Evolutionary conservation across 1,140 invertebrate genomes (phyloP), one percentile per base, ranked within the genome.

Genomic region (Drosophila bifasciata): DNA sequence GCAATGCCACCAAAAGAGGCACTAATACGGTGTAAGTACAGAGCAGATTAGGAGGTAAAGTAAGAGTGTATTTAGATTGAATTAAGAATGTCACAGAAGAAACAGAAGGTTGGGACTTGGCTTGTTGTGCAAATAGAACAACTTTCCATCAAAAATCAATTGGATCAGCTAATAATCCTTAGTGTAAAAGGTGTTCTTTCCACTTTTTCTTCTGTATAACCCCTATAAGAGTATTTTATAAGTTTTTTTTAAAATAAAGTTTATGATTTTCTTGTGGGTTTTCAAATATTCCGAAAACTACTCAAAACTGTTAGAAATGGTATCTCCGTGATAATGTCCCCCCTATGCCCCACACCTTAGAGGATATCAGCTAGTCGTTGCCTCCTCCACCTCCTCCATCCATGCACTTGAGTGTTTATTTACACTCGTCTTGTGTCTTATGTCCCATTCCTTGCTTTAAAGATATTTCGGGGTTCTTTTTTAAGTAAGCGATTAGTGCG

Each of bases 401-500:
- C 40, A 36, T 46, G 36, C 23, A 9, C 50, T 63, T 15, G 63
- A 63, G 62, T 66, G 63, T 73, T 73, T 73, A 73, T 73, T 72
- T 72, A 72, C 69, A 73, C 69, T 72, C 72, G 68, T 72, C 69
- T 70, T 52, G 25, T 60, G 53, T 77, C 67, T 71, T 53, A 55
- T 56, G 46, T 41, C 40, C 48, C 19, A 32, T 21, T 59, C 53
- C 55, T 28, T 41, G 25, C 49, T 44, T 45, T 39, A 28, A 39
- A 36, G 50, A 32, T 57, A 49, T 57, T 39, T 53, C 32, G 13
- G 28, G 40, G 48, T 32, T 60, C 13, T 40, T 57, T 21, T 84
- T 81, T 86, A 81, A 86, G 61, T 77, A 74, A 77, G 81, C 77
- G 81, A 85, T 86, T 86, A 85, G 77, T 75, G 63, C 57, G 66